Percentiles rank a stretch among this genome's conserved stretches.
Conservation (phyloP, 2,888 invertebrate species). For the Rhingia campestris region DNA sequence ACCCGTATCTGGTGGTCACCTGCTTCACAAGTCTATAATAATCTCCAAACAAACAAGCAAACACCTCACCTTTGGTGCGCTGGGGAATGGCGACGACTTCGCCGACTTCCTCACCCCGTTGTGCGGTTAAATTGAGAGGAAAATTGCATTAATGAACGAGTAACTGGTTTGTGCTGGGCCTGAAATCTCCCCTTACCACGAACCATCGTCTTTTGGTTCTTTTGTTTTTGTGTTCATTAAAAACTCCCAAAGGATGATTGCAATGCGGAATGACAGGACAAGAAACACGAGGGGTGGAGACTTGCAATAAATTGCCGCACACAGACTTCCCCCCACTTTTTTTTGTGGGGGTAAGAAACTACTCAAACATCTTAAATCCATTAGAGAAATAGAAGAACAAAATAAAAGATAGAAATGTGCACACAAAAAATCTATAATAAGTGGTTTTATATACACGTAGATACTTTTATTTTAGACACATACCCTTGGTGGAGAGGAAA, state of each 20-base stretch:
- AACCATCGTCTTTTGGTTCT: neutral
- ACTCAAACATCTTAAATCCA: slow-evolving; percentile 72
- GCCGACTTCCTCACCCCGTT: neutral
- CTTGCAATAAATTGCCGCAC: slow-evolving; percentile 63
- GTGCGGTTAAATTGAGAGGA: slow-evolving; percentile 57
- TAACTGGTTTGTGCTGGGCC: slow-evolving; percentile 60
- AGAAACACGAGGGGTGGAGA: neutral
- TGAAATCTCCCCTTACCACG: neutral
- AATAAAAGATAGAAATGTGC: slow-evolving; percentile 18
- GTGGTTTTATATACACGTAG: slow-evolving; percentile 39
- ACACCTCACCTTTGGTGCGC: slow-evolving; percentile 19
- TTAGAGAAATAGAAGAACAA: slow-evolving; percentile 50
- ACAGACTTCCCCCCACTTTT: neutral
- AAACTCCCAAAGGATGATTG: slow-evolving; percentile 67
- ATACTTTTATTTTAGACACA: slow-evolving; percentile 34
- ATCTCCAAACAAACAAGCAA: slow-evolving; percentile 19
- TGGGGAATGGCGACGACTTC: neutral
- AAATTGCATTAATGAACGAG: slow-evolving; percentile 73
- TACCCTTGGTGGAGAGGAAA: slow-evolving; percentile 55
- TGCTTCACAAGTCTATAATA: slow-evolving; percentile 12
- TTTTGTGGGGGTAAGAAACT: slow-evolving; percentile 51
- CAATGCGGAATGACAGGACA: slow-evolving; percentile 25
- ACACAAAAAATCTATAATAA: slow-evolving; percentile 50
- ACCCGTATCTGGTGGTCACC: slow-evolving; percentile 39
- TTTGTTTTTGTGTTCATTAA: slow-evolving; percentile 32